Conservation (phyloP, 2,113 vertebrate species). For the Panthera uncia region DNA sequence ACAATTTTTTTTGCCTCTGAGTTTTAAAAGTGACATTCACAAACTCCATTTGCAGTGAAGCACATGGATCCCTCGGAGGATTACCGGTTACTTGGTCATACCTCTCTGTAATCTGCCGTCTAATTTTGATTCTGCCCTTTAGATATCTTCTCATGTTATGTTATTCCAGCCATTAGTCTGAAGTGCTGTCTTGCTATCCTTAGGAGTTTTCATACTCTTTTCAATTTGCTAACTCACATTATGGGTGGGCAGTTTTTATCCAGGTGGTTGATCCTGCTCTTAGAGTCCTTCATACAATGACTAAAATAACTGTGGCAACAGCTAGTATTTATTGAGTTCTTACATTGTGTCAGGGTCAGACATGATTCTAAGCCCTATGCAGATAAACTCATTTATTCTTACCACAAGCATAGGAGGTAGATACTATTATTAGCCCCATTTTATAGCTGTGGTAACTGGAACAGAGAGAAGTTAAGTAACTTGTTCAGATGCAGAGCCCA, state of each 20-base stretch:
- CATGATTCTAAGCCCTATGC: background rate
- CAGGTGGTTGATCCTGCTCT: background rate
- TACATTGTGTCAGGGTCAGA: background rate
- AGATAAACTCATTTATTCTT: background rate
- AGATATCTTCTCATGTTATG: conserved; percentile 6
- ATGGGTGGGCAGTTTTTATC: conserved; percentile 4
- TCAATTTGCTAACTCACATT: background rate
- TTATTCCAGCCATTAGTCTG: background rate
- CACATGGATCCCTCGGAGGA: background rate
- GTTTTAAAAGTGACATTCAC: conserved; percentile 3
- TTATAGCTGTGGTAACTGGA: background rate
- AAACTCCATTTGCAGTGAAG: background rate
- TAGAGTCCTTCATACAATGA: background rate
- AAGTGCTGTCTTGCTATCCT: background rate
- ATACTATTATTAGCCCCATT: background rate
- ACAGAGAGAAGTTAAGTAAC: background rate
- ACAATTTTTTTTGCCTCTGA: background rate
- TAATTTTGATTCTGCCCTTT: conserved; percentile 54
- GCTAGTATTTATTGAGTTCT: background rate
- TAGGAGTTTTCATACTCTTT: background rate
- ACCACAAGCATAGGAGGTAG: background rate
- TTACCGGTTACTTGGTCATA: background rate
- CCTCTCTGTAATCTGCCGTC: background rate
- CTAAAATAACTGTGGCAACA: background rate
- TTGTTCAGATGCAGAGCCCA: background rate